phyloP scores from a whole-genome alignment of 2,113 vertebrate genomes.

The Myrmecophaga tridactyla region DNA sequence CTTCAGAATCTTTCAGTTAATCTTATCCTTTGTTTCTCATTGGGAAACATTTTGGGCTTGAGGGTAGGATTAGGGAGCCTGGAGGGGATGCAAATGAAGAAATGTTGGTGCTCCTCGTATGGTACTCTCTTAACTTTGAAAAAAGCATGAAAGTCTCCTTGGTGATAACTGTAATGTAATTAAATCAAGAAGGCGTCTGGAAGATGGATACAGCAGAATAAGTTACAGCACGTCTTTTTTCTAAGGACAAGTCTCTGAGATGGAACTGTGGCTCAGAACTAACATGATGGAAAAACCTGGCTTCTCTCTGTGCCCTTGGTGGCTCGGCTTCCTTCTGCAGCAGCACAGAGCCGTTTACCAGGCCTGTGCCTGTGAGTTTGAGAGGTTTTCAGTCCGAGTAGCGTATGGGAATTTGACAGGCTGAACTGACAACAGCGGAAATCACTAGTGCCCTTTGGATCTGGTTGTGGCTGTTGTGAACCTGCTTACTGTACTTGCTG shows the following conservation, averaged over 20 bases:
- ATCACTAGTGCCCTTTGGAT: conserved; percentile 74
- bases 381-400: conserved; percentile 64
- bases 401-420: conserved; percentile 73
- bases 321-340: conserved; percentile 40
- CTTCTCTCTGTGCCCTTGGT: background rate
- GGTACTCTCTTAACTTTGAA: background rate
- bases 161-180: background rate
- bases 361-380: conserved; percentile 42
- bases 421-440: conserved; percentile 61
- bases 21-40: background rate
- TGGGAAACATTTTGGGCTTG: background rate
- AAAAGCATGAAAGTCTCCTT: rapidly evolving
- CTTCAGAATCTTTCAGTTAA: background rate
- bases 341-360: conserved; percentile 19
- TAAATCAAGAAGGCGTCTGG: background rate
- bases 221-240: background rate
- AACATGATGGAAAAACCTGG: background rate
- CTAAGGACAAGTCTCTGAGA: background rate
- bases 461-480: conserved; percentile 68
- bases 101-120: background rate
- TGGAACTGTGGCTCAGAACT: background rate
- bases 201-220: background rate
- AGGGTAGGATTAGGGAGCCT: background rate
- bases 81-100: background rate
- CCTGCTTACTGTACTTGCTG: conserved; percentile 38